These are phyloP conservation scores for Dermolepida albohirtum DNA, from an alignment of 2,888 invertebrate species.

Conservation along the genomic window DNA sequence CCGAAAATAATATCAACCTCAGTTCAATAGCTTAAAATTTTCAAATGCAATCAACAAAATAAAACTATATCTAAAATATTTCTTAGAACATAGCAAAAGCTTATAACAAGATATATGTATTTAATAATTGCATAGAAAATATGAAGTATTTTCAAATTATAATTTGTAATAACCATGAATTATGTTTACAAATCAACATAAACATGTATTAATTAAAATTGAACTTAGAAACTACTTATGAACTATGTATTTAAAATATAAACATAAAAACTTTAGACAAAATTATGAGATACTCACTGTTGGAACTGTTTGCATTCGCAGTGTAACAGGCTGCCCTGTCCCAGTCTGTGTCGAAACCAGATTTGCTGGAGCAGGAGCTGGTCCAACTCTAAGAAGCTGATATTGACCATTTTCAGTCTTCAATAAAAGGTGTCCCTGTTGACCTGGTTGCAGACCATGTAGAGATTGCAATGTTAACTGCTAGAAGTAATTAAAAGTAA, in stretches of 20 bases:
- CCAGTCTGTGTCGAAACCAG: conserved; percentile 69
- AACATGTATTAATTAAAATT: too few species aligned
- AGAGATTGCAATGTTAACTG: conserved; percentile 90
- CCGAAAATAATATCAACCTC: too few species aligned
- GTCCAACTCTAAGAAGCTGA: conserved; percentile 90
- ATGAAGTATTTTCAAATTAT: too few species aligned
- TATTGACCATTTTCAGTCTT: conserved; percentile 98
- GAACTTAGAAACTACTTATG: too few species aligned
- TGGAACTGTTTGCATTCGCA: conserved; percentile 88
- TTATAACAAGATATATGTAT: too few species aligned
- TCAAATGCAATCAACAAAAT: too few species aligned
- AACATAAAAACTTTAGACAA: not conserved
- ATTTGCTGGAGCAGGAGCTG: conserved; percentile 73
- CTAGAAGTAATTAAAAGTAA: conserved; percentile 62
- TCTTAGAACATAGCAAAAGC: too few species aligned
- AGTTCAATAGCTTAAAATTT: too few species aligned
- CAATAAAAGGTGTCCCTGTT: conserved; percentile 89
- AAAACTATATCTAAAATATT: too few species aligned
- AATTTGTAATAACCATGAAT: too few species aligned
- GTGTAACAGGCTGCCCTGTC: conserved; percentile 73
- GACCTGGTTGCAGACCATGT: conserved; percentile 87
- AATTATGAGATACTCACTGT: conserved; percentile 74
- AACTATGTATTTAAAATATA: not conserved
- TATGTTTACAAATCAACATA: too few species aligned
- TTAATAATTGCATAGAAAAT: too few species aligned